These are phyloP conservation scores for Micromesistius poutassou DNA, from an alignment of 2,797 vertebrate species.

Conservation along the genomic window DNA sequence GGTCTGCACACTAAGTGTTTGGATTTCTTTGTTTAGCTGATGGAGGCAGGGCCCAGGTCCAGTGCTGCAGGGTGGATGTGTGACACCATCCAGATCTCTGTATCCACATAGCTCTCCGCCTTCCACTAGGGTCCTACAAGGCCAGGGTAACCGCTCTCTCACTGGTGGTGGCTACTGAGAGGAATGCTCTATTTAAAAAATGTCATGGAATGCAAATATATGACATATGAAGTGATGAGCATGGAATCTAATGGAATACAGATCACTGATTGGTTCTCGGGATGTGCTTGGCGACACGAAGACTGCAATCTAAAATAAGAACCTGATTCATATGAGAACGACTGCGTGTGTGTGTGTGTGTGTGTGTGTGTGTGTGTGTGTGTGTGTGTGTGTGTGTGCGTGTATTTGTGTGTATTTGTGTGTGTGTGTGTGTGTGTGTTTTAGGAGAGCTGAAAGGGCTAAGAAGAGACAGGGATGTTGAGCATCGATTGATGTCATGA, in stretches of 20 bases:
- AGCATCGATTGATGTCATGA: not conserved
- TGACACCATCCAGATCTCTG: not conserved
- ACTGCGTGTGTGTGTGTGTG: not conserved
- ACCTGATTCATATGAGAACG: not conserved
- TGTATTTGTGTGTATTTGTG: not conserved
- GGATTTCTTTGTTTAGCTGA: not conserved
- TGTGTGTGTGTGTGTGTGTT: not conserved
- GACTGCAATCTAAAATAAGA: not conserved
- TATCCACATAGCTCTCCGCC: not conserved
- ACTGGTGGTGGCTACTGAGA: not conserved
- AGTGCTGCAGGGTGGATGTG: not conserved
- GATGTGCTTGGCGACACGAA: not conserved
- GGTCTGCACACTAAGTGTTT: not conserved
- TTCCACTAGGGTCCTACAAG: not conserved
- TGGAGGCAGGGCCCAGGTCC: not conserved
- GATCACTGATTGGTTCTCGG: not conserved
- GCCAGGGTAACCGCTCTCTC: not conserved
- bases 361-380: no score
- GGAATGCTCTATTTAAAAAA: not conserved
- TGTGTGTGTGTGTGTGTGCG: slow-evolving; percentile 3
- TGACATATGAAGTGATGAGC: not conserved
- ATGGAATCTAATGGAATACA: not conserved
- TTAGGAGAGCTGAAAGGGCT: not conserved
- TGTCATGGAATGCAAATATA: not conserved
- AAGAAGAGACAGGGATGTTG: not conserved